phyloP scores from a whole-genome alignment of 2,113 vertebrate species.

The Electrona antarctica region DNA sequence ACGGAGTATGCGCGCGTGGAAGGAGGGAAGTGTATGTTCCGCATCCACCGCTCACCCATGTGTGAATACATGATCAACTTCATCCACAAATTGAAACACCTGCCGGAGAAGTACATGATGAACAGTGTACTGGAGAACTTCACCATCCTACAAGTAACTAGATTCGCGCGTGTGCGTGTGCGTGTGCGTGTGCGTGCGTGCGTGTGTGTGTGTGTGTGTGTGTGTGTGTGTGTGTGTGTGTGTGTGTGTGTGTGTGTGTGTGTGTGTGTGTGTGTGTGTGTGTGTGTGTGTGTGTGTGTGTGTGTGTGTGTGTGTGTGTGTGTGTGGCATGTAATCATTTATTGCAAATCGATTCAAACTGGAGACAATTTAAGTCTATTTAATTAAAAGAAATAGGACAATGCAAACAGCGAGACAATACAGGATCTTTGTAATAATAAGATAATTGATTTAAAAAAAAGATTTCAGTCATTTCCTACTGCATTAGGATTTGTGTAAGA shows the following conservation, averaged over 20 bases:
- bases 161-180: neutral
- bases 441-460: too few species aligned
- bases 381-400: too few species aligned
- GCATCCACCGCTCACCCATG: constrained; percentile 95
- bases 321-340: neutral
- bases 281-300: neutral
- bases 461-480: too few species aligned
- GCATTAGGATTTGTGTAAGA: too few species aligned
- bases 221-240: neutral
- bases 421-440: too few species aligned
- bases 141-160: constrained; percentile 90
- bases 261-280: neutral
- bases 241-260: constrained; percentile 46
- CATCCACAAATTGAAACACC: constrained; percentile 96
- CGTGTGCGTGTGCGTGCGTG: neutral
- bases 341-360: neutral
- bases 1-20: constrained; percentile 91
- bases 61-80: constrained; percentile 99
- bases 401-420: too few species aligned
- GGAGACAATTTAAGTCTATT: too few species aligned
- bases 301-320: neutral
- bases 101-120: constrained; percentile 98
- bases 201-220: neutral
- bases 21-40: constrained; percentile 89
- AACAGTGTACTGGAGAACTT: constrained; percentile 98